Percentiles rank a stretch among this genome's conserved stretches.
phyloP scores from a whole-genome alignment of 1,140 invertebrate species.

The Drosophila paulistorum region DNA sequence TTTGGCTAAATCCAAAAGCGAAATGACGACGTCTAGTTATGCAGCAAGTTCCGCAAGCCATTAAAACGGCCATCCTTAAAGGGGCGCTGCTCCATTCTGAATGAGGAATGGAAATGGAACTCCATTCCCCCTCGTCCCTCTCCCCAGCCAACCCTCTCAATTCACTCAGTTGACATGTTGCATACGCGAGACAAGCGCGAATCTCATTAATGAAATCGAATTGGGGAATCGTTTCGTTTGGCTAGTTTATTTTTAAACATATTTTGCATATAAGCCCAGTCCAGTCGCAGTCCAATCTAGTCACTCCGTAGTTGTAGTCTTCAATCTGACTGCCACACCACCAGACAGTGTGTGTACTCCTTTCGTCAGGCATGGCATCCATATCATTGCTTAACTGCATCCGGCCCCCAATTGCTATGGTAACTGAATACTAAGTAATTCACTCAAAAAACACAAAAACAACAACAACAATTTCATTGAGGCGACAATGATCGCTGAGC shows the following conservation, averaged over 20 bases:
- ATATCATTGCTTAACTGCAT: conserved; percentile 36
- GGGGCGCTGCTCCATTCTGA: conserved; percentile 18
- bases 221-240: conserved; percentile 49
- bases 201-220: conserved; percentile 77
- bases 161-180: conserved; percentile 50
- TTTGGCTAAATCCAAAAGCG: conserved; percentile 1
- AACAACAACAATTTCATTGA: conserved; percentile 39
- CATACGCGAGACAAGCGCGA: conserved; percentile 47
- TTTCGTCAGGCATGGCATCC: conserved; percentile 11
- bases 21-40: conserved; percentile 14
- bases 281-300: background rate
- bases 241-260: conserved; percentile 68
- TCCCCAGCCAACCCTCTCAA: background rate
- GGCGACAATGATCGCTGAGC: conserved; percentile 69
- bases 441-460: conserved; percentile 30
- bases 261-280: conserved; percentile 41
- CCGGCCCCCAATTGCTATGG: conserved; percentile 56
- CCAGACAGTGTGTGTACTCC: conserved; percentile 11
- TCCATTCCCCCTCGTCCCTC: conserved; percentile 23
- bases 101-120: conserved; percentile 12
- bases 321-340: background rate
- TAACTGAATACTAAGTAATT: conserved; percentile 77
- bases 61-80: conserved; percentile 10
- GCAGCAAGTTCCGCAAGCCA: conserved; percentile 11
- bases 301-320: background rate